These are phyloP conservation scores for Rhinopithecus roxellana DNA, from an alignment of 2,113 vertebrate species.

Conservation along the genomic window DNA sequence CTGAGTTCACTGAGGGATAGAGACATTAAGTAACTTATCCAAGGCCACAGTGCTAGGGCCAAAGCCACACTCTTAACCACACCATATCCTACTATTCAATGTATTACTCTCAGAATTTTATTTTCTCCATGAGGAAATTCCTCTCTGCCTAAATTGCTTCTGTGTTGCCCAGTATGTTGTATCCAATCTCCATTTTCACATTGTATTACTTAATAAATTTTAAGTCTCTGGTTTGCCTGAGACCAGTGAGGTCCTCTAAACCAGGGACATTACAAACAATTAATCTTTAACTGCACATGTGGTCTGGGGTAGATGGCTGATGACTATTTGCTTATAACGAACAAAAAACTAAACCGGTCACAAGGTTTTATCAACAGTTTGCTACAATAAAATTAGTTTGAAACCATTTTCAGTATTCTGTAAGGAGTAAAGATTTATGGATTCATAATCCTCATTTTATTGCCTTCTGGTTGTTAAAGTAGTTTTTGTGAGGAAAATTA, in stretches of 20 bases:
- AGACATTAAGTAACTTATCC: neutral
- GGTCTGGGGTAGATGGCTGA: neutral
- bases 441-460: neutral
- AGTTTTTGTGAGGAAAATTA: neutral
- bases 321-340: conserved; percentile 3
- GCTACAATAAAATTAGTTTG: neutral
- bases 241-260: neutral
- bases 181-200: neutral
- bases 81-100: neutral
- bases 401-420: neutral
- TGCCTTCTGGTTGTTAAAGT: neutral
- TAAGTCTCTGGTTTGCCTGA: neutral
- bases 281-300: neutral
- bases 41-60: neutral
- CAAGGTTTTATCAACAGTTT: neutral
- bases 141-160: neutral
- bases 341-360: neutral
- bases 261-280: neutral
- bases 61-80: neutral
- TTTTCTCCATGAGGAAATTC: neutral
- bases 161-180: neutral
- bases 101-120: neutral
- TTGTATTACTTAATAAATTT: neutral
- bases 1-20: neutral
- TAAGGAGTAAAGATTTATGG: neutral